Evolutionary conservation across 2,888 invertebrate species (phyloP).

Genomic region (Trachelus troglodyta): DNA sequence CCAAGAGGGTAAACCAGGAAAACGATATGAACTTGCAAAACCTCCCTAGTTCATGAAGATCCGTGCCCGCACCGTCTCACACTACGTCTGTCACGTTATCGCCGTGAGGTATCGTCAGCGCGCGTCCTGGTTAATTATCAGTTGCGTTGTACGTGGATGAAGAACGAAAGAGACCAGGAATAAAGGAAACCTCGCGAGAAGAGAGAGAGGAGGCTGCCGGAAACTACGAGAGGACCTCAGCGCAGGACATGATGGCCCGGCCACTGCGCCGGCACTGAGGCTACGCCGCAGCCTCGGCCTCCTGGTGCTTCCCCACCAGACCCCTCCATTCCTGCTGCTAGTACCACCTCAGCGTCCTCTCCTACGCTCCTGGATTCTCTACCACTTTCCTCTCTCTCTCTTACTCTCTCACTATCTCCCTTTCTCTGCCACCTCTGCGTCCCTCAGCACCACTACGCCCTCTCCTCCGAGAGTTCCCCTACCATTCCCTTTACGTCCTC

Average conservation of each 20-base stretch:
- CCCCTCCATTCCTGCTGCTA: conserved; percentile 14
- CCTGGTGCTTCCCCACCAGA: conserved; percentile 48
- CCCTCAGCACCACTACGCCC: not conserved
- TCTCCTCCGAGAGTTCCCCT: conserved; percentile 10
- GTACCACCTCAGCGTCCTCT: conserved; percentile 11
- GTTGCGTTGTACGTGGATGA: not conserved
- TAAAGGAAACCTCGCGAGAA: conserved; percentile 3
- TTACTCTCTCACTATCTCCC: not conserved
- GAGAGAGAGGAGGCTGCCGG: conserved; percentile 2
- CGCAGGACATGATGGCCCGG: conserved; percentile 65
- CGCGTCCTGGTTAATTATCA: not conserved
- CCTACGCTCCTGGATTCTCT: conserved; percentile 12
- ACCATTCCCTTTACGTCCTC: conserved; percentile 14
- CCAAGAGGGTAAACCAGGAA: not conserved
- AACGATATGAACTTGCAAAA: not conserved
- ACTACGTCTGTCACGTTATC: not conserved
- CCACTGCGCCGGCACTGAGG: conserved; percentile 67
- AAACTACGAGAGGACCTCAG: conserved; percentile 29
- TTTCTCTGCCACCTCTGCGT: conserved; percentile 6
- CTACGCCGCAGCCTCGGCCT: conserved; percentile 64
- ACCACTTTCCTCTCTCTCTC: conserved; percentile 10
- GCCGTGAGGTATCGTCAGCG: not conserved
- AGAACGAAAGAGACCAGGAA: not conserved
- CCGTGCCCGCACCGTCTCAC: not conserved
- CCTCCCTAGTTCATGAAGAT: not conserved